phyloP scores from a whole-genome alignment of 2,797 vertebrate genomes.

The Coluber constrictor region DNA sequence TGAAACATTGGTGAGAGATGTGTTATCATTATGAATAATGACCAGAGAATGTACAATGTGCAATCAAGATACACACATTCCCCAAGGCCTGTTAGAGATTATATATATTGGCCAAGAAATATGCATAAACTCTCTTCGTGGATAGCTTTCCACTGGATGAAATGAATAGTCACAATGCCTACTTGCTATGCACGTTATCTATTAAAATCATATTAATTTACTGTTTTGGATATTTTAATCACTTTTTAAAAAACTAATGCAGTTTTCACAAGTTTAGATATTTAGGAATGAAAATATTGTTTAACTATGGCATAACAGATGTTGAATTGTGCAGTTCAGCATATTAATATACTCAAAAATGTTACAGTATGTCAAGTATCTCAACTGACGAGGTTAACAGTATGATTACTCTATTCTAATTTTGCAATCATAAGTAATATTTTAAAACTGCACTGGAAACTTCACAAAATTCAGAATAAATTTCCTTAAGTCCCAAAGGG shows the following conservation, averaged over 20 bases:
- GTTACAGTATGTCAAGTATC: background rate
- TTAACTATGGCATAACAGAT: conserved; percentile 49
- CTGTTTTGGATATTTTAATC: background rate
- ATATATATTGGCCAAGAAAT: background rate
- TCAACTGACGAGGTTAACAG: conserved; percentile 13
- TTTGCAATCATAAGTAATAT: conserved; percentile 28
- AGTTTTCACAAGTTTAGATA: background rate
- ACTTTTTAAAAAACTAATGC: background rate
- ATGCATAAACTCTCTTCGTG: background rate
- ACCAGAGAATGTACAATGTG: background rate
- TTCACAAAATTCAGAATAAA: background rate
- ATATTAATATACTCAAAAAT: conserved; percentile 11
- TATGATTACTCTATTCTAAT: conserved; percentile 46
- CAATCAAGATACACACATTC: background rate
- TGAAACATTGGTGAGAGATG: background rate
- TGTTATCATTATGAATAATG: background rate
- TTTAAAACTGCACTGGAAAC: conserved; percentile 19
- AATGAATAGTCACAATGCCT: background rate
- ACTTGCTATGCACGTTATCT: background rate
- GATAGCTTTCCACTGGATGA: background rate
- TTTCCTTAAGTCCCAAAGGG: background rate
- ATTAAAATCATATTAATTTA: background rate
- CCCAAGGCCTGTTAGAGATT: background rate
- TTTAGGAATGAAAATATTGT: conserved; percentile 50
- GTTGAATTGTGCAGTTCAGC: conserved; percentile 34